Evolutionary conservation across 1,140 invertebrate genomes (phyloP).

Genomic region (Harlomillsia oculata): DNA sequence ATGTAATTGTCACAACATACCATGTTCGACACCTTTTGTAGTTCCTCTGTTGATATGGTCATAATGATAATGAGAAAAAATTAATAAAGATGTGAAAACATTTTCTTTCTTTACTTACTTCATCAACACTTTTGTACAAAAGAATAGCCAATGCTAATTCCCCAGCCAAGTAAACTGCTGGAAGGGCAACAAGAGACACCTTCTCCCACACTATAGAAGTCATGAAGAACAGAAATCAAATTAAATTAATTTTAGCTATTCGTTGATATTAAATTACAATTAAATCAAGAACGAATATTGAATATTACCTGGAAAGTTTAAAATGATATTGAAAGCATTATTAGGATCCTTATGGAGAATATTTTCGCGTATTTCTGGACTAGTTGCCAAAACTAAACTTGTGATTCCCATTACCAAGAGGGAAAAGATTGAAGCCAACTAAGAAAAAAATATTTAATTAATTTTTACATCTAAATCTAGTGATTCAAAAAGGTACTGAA

Average conservation of each 20-base stretch:
- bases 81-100: not conserved
- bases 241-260: not conserved
- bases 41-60: slow-evolving; percentile 15
- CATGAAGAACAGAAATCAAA: not conserved
- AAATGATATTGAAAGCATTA: slow-evolving; percentile 14
- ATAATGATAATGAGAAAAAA: not conserved
- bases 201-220: slow-evolving; percentile 14
- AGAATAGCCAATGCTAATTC: slow-evolving; percentile 15
- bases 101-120: not conserved
- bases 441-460: not conserved
- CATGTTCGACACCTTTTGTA: slow-evolving; percentile 21
- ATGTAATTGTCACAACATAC: slow-evolving; percentile 25
- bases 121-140: slow-evolving; percentile 3
- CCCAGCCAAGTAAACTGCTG: slow-evolving; percentile 14
- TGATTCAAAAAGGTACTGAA: not conserved
- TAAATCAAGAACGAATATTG: not conserved
- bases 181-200: not conserved
- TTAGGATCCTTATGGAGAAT: slow-evolving; percentile 7
- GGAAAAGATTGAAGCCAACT: slow-evolving; percentile 11
- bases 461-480: not conserved
- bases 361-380: slow-evolving; percentile 5
- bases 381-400: not conserved
- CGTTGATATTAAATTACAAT: not conserved
- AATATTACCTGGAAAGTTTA: slow-evolving; percentile 12
- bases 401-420: slow-evolving; percentile 1